Evolutionary conservation across 2,888 invertebrate species (phyloP).

Genomic region (Xestia ashworthii): DNA sequence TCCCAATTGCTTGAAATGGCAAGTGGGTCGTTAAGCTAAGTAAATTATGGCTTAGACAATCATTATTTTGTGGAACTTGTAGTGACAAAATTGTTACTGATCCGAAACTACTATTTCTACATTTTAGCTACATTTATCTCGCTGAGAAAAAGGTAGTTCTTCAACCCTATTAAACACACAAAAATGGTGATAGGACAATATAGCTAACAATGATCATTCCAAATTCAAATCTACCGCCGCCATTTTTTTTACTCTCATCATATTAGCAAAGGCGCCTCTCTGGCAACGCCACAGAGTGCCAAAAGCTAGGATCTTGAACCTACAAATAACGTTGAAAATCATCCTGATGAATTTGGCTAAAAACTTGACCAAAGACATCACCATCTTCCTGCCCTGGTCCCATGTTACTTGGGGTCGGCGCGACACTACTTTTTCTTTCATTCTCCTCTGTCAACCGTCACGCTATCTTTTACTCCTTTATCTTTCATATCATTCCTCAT

Average conservation of each 20-base stretch:
- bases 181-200: neutral
- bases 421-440: too few species aligned
- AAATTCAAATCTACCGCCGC: neutral
- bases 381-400: too few species aligned
- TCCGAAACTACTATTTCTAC: neutral
- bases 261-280: neutral
- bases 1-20: constrained; percentile 20
- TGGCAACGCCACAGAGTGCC: neutral
- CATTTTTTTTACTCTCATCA: neutral
- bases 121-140: neutral
- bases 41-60: neutral
- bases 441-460: too few species aligned
- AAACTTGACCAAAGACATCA: neutral
- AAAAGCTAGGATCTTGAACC: neutral
- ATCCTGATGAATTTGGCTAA: neutral
- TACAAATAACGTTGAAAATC: neutral
- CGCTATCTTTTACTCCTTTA: too few species aligned
- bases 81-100: neutral
- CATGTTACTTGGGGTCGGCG: too few species aligned
- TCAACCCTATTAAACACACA: neutral
- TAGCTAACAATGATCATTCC: neutral
- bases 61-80: constrained; percentile 6
- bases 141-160: neutral
- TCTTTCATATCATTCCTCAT: too few species aligned
- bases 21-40: constrained; percentile 8